phyloP scores from a whole-genome alignment of 2,113 vertebrate genomes.

The Polypterus senegalus region DNA sequence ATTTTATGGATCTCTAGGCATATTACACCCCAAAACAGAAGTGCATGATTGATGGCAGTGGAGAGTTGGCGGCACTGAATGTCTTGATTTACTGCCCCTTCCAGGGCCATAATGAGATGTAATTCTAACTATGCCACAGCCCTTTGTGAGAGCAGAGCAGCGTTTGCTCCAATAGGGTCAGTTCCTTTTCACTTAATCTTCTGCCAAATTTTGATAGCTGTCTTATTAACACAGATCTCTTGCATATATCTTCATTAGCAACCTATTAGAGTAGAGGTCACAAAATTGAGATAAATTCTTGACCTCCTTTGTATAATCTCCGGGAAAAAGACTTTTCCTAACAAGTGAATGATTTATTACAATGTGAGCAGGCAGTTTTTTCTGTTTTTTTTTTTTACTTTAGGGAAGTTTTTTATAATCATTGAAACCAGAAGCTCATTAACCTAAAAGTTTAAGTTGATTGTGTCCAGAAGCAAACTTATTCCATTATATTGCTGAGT shows the following conservation, averaged over 20 bases:
- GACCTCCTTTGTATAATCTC: conserved; percentile 36
- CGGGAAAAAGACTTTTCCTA: conserved; percentile 12
- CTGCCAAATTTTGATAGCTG: conserved; percentile 38
- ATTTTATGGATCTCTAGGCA: not conserved
- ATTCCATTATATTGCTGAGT: too few relatives aligned
- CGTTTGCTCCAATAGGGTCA: conserved; percentile 17
- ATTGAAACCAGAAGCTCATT: too few relatives aligned
- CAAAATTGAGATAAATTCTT: conserved; percentile 33
- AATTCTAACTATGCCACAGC: conserved; percentile 37
- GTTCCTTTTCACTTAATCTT: conserved; percentile 34
- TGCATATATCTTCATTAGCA: conserved; percentile 48
- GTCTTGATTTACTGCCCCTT: conserved; percentile 53
- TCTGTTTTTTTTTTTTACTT: too few relatives aligned
- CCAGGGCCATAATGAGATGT: conserved; percentile 51
- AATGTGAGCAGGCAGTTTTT: conserved; percentile 5
- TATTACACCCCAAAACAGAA: conserved; percentile 15
- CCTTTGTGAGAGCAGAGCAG: conserved; percentile 15
- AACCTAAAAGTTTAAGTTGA: too few relatives aligned
- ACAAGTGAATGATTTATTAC: conserved; percentile 31
- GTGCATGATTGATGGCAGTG: conserved; percentile 46
- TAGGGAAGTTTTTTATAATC: too few relatives aligned
- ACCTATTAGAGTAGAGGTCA: conserved; percentile 35
- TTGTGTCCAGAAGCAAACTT: too few relatives aligned
- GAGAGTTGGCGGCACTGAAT: conserved; percentile 31
- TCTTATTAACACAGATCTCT: conserved; percentile 44